phyloP scores from a whole-genome alignment of 2,113 vertebrate genomes.

The Procavia capensis region DNA sequence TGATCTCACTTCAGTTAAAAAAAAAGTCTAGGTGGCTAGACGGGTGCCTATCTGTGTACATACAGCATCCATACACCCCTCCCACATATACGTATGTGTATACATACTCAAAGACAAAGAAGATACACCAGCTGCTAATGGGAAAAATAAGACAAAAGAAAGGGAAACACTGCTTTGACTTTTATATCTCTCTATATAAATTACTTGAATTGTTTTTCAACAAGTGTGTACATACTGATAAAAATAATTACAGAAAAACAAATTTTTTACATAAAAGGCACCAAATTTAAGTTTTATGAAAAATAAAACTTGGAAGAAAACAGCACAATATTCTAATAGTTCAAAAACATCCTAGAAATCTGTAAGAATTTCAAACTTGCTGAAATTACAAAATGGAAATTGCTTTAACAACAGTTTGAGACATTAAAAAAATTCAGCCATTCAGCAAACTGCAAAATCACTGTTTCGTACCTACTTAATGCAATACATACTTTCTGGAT shows the following conservation, averaged over 20 bases:
- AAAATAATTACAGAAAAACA: neutral
- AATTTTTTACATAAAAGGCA: neutral
- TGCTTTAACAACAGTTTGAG: neutral
- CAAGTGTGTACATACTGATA: neutral
- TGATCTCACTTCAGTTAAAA: neutral
- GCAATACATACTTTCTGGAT: neutral
- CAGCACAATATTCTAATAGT: neutral
- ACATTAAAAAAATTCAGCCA: neutral
- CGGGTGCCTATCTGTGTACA: neutral
- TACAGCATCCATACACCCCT: neutral
- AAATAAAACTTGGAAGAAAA: neutral
- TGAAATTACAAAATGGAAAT: neutral
- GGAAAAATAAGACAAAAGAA: neutral
- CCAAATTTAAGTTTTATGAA: neutral
- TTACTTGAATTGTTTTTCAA: neutral
- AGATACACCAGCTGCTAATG: too few species aligned
- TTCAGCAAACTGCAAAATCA: neutral
- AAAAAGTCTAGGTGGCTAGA: neutral
- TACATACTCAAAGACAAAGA: neutral
- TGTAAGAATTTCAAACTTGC: neutral
- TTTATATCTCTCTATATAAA: neutral
- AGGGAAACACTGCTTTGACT: neutral
- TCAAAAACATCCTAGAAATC: slow-evolving; percentile 16
- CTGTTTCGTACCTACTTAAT: neutral
- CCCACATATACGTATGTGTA: too few species aligned